phyloP scores from a whole-genome alignment of 1,140 invertebrate genomes.

The Ceratina australensis region DNA sequence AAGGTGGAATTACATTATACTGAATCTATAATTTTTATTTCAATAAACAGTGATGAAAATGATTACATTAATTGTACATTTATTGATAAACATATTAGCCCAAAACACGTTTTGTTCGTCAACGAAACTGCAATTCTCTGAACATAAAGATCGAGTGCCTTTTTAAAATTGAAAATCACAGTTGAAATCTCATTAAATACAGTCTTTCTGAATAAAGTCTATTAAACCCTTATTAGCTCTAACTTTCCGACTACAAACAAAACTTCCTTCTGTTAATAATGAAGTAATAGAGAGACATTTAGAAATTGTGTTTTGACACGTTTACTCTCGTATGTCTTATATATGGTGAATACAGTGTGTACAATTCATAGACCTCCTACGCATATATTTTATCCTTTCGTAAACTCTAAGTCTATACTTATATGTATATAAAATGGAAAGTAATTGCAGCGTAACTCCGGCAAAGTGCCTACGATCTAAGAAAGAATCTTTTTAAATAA shows the following conservation, averaged over 20 bases:
- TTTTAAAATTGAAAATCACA: not conserved
- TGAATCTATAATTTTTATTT: slow-evolving; percentile 52
- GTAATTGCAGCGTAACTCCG: slow-evolving; percentile 24
- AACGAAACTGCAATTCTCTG: slow-evolving; percentile 1
- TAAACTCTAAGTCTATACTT: slow-evolving; percentile 25
- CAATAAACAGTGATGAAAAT: slow-evolving; percentile 50
- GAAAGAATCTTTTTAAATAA: not conserved
- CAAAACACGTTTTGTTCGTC: slow-evolving; percentile 14
- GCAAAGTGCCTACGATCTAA: not conserved
- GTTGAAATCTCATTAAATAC: slow-evolving; percentile 3
- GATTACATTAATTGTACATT: slow-evolving; percentile 32
- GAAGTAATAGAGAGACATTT: not conserved
- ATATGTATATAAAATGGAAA: slow-evolving; percentile 33
- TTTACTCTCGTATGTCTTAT: slow-evolving; percentile 9
- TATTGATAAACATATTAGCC: slow-evolving; percentile 38
- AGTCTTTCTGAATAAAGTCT: not conserved
- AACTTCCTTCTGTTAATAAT: not conserved
- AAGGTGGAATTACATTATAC: slow-evolving; percentile 36
- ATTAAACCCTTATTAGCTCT: too few relatives aligned
- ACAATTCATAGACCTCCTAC: slow-evolving; percentile 8
- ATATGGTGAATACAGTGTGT: slow-evolving; percentile 15
- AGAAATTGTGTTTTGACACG: slow-evolving; percentile 1
- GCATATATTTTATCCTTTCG: slow-evolving; percentile 17
- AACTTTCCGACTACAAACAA: not conserved
- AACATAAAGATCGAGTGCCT: slow-evolving; percentile 2